These are phyloP conservation scores for Kryptolebias ocellatus DNA, from an alignment of 2,797 vertebrate genomes.

Conservation along the genomic window DNA sequence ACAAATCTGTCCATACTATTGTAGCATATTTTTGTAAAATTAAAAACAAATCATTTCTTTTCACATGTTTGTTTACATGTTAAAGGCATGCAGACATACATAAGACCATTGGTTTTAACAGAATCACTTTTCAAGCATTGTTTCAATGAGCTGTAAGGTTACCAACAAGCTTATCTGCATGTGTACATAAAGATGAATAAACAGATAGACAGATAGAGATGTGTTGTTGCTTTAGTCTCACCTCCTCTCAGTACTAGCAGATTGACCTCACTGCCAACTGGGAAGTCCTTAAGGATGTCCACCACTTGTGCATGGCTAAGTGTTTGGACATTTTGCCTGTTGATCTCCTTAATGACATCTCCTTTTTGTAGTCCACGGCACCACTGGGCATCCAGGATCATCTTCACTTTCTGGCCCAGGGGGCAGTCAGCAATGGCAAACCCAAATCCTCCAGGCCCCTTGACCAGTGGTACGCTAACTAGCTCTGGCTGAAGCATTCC, in stretches of 20 bases:
- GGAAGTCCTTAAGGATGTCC: slow-evolving; percentile 96
- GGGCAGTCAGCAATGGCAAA: slow-evolving; percentile 98
- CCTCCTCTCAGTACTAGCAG: slow-evolving; percentile 95
- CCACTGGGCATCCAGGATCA: slow-evolving; percentile 98
- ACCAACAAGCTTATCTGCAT: too few relatives aligned
- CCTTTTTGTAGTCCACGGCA: slow-evolving; percentile 96
- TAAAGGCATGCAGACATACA: too few relatives aligned
- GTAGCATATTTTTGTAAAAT: too few relatives aligned
- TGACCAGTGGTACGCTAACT: slow-evolving; percentile 90
- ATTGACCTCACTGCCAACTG: slow-evolving; percentile 91
- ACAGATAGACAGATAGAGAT: slow-evolving; percentile 2
- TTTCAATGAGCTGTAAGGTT: too few relatives aligned
- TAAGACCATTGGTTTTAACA: too few relatives aligned
- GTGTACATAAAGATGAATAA: background rate
- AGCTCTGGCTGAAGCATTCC: slow-evolving; percentile 88
- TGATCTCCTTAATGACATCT: slow-evolving; percentile 96
- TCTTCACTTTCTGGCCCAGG: slow-evolving; percentile 97
- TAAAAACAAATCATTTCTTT: too few relatives aligned
- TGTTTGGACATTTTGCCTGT: slow-evolving; percentile 93
- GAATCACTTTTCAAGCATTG: too few relatives aligned
- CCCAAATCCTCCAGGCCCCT: slow-evolving; percentile 97
- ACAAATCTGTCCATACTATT: too few relatives aligned
- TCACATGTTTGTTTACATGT: too few relatives aligned
- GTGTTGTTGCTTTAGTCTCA: slow-evolving; percentile 61
- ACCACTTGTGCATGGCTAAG: slow-evolving; percentile 95